phyloP scores from a whole-genome alignment of 2,888 invertebrate species.

The Leistus spinibarbis region DNA sequence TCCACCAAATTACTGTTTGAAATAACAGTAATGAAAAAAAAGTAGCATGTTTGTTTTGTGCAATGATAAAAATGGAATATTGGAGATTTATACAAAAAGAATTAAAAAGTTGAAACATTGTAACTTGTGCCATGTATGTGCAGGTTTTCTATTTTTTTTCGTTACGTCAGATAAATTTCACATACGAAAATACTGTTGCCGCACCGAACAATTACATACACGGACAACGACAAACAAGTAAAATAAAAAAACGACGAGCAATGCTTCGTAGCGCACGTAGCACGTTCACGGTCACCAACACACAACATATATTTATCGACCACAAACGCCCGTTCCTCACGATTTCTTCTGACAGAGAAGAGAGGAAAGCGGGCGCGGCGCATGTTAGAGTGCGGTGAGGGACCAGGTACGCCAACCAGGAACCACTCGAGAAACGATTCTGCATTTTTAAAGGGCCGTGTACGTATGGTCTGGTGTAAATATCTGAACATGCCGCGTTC shows the following conservation, averaged over 20 bases:
- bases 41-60: neutral
- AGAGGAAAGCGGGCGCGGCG: neutral
- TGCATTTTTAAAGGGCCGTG: conserved; percentile 53
- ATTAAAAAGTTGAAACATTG: neutral
- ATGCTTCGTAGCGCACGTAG: neutral
- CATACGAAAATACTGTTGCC: neutral
- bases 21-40: neutral
- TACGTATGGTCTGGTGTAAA: conserved; percentile 38
- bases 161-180: neutral
- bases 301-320: neutral
- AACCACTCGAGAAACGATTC: conserved; percentile 46
- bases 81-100: neutral
- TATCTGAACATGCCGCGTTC: conserved; percentile 35
- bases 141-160: no score
- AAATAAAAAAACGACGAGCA: neutral
- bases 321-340: neutral
- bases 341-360: neutral
- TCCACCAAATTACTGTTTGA: neutral
- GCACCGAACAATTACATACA: neutral
- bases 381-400: neutral
- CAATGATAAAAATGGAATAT: neutral
- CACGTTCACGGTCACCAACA: neutral
- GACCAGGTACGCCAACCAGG: neutral
- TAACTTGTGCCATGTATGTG: no score
- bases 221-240: neutral